Base-by-base conservation (phyloP, 2,888 invertebrate species). In the Eulithis prunata region DNA sequence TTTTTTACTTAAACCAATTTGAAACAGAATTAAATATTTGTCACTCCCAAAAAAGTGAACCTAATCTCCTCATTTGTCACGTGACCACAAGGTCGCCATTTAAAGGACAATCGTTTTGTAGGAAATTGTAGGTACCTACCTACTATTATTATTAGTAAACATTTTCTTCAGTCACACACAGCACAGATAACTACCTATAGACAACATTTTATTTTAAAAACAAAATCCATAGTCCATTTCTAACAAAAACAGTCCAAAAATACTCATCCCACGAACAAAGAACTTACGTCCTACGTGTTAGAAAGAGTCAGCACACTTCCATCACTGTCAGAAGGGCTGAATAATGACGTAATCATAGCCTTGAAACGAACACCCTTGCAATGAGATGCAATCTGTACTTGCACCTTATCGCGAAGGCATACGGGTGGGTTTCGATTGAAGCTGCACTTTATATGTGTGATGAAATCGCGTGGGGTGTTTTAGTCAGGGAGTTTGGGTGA, bases 341-440 rank as follows among this genome's bases (percentile, higher is more conserved):
- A 83, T 86, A 82, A 87, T 90, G 89, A 90, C 87, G 89, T 87
- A 87, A 88, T 84, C 79, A 82, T 81, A 82, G 78, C 81, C 73
- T 71, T 75, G 72, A 75, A 74, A 79, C 75, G 72, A 75, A 74
- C 79, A 84, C 85, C 87, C 87, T 79, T 82, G 78, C 78, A 66
- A 21, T 61, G 73, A 38, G 60, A 72, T 80, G 80, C 79, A 79
- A 70, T 68, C 66, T 66, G 62, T 61, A 62, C 69, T 73, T 83
- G 78, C 49, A 65, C 64, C 52, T 11, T 69, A 57, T 1, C 2
- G 0, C 0, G 1, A 47, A 2, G 55, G 36, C 70, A 56, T 79
- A 84, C 66, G 74, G 77, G 65, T 69, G 64, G 64, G 69, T 74
- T 74, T 81, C 51, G 65, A 70, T 53, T 73, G 73, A 36, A 49